Evolutionary conservation across 2,888 invertebrate genomes (phyloP).

Genomic region (Eretmocerus hayati): DNA sequence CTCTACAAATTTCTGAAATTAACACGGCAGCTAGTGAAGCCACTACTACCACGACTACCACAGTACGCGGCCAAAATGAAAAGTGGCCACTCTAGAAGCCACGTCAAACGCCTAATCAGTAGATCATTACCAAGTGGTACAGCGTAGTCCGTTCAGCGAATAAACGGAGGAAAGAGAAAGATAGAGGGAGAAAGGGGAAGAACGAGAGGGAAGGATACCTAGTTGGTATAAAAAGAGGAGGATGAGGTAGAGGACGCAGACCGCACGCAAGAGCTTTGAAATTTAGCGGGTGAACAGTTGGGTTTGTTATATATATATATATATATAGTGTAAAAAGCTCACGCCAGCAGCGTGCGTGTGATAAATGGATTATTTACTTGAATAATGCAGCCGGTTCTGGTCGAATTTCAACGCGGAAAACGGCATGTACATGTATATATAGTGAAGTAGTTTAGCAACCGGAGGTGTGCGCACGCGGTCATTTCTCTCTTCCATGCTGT

Average conservation of each 20-base stretch:
- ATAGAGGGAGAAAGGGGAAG: no score
- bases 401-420: constrained; percentile 21
- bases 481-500: constrained; percentile 2
- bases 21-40: no score
- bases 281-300: constrained; percentile 10
- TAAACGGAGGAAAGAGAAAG: no score
- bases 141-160: not conserved
- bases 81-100: no score
- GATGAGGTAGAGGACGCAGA: no score
- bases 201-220: no score
- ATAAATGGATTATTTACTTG: constrained; percentile 25
- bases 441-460: constrained; percentile 17
- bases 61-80: no score
- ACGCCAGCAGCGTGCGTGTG: constrained; percentile 3
- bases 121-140: constrained; percentile 16
- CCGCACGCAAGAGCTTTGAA: constrained; percentile 12
- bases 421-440: no score
- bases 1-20: no score
- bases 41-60: no score
- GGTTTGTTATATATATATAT: no score
- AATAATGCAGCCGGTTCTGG: constrained; percentile 19
- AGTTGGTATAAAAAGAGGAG: no score
- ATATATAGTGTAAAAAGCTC: not conserved
- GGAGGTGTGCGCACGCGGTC: constrained; percentile 1
- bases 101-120: constrained; percentile 18